Evolutionary conservation across 1,140 invertebrate genomes (phyloP), one percentile per base, ranked within the genome.

Genomic region (Vanessa tameamea): DNA sequence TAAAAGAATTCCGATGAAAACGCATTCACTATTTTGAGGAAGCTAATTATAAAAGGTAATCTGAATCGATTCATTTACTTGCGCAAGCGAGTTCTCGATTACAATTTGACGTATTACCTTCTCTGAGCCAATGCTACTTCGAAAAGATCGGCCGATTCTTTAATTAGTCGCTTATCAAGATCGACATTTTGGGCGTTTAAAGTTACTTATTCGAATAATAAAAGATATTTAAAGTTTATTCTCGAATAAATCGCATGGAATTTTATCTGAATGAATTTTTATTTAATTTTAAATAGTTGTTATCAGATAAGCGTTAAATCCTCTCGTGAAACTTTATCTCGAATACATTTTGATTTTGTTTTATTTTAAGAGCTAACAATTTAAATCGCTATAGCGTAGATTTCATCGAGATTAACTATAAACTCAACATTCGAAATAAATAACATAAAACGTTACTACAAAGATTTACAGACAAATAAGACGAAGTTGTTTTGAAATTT

Each of bases 271-370:
- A 55, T 69, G 26, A 55, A 31, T 73, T 73, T 73, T 51, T 50
- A 66, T 73, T 61, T 73, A 26, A 37, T 68, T 68, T 55, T 57
- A 47, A 57, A 37, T 63, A 47, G 68, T 26, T 50, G 50, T 61
- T 72, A 75, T 75, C 69, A 64, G 69, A 80, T 78, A 63, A 68
- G 67, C n/a, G 67, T 83, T 86, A 84, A 82, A 61, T 61, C 57
- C 3, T 37, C 14, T 61, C 9, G 53, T 57, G 53, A 57, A 57
- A 57, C 53, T 57, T 57, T 57, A 57, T 57, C 53, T 57, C 20
- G 20, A 11, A 20, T 43, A 43, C 37, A 43, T 9, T 43, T 43
- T 16, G 51, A 57, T 57, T 57, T 57, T 57, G 12, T 57, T 57
- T 57, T 57, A 23, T 16, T 23, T 9, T 57, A 57, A 57, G 16